Conservation (phyloP, 1,140 invertebrate genomes). For the Euwallacea fornicatus region DNA sequence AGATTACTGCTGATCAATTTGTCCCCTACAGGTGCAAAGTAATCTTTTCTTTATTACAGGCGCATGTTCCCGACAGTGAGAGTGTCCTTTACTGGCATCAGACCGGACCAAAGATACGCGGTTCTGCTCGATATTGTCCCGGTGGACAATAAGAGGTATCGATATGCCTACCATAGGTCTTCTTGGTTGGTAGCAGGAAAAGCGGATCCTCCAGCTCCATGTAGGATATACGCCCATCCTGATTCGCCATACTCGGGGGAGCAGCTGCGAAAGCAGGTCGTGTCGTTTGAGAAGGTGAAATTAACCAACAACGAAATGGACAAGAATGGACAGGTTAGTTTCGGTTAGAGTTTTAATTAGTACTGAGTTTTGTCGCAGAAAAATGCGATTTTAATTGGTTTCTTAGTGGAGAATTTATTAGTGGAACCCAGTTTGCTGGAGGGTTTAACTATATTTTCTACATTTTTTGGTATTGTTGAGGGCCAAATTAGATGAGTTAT, state of each 20-base stretch:
- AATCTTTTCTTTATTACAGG: conserved; percentile 63
- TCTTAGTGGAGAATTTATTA: too few species aligned
- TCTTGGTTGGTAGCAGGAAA: conserved; percentile 99
- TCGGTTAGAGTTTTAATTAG: too few species aligned
- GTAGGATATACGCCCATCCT: conserved; percentile 93
- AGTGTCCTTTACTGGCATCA: conserved; percentile 84
- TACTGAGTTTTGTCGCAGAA: too few species aligned
- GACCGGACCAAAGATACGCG: conserved; percentile 69
- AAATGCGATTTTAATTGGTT: too few species aligned
- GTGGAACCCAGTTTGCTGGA: too few species aligned
- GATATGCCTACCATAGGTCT: conserved; percentile 97
- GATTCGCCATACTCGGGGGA: conserved; percentile 97
- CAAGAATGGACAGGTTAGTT: conserved; percentile 92
- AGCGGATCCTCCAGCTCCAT: conserved; percentile 94
- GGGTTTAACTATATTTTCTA: too few species aligned
- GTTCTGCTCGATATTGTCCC: conserved; percentile 96
- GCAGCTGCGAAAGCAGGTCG: conserved; percentile 93
- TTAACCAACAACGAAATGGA: conserved; percentile 99
- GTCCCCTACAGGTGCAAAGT: background rate
- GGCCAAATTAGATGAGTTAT: too few species aligned
- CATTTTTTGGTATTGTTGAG: too few species aligned
- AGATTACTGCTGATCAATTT: conserved; percentile 19
- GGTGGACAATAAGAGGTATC: conserved; percentile 96
- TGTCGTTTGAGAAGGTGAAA: conserved; percentile 99
- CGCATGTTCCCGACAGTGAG: conserved; percentile 97